Conservation (phyloP, 2,888 invertebrate species). For the Callimorpha dominula region DNA sequence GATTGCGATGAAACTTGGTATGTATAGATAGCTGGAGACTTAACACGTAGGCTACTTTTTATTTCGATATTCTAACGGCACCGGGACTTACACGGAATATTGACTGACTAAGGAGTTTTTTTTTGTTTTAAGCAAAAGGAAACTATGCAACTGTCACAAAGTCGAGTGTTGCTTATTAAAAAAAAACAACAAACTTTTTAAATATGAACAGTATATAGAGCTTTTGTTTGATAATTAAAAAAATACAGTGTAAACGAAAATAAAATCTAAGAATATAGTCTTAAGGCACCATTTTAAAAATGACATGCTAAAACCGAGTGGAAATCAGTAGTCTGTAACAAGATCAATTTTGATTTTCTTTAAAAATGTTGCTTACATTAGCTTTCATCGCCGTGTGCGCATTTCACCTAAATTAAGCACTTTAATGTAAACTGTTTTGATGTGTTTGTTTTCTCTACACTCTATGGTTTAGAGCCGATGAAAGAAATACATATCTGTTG, state of each 20-base stretch:
- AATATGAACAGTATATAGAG: too few species aligned
- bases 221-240: too few species aligned
- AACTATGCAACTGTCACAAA: too few species aligned
- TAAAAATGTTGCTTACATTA: conserved; percentile 29
- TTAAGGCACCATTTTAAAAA: neutral
- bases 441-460: conserved; percentile 18
- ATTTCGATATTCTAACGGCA: too few species aligned
- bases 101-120: too few species aligned
- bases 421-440: conserved; percentile 34
- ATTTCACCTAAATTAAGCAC: conserved; percentile 41
- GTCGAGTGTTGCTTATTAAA: too few species aligned
- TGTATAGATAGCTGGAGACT: too few species aligned
- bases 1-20: too few species aligned
- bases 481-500: conserved; percentile 19
- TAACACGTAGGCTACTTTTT: too few species aligned
- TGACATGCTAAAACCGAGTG: neutral
- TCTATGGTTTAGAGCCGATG: conserved; percentile 19
- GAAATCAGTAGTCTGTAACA: conserved; percentile 2
- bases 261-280: neutral
- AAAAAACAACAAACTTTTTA: too few species aligned
- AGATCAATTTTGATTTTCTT: conserved; percentile 29
- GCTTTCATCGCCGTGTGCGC: conserved; percentile 48
- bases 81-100: too few species aligned
- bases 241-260: neutral
- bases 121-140: too few species aligned